phyloP scores from a whole-genome alignment of 2,797 vertebrate genomes.

The Enteromius anoplus region DNA sequence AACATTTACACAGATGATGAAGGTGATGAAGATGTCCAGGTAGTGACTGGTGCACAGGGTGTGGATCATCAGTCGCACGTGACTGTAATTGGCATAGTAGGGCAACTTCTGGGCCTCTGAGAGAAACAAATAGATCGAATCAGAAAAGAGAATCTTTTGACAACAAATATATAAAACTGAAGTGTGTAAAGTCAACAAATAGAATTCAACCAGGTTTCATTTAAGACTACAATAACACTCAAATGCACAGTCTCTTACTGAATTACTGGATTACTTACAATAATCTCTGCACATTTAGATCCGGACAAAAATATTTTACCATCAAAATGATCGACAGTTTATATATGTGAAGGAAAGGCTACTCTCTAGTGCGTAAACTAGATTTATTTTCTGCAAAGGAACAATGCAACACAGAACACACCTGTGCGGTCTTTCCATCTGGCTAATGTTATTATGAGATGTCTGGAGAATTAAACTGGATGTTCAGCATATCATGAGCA shows the following conservation, averaged over 20 bases:
- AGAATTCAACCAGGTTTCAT: not conserved
- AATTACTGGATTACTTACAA: not conserved
- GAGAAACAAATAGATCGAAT: not conserved
- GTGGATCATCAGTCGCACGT: slow-evolving; percentile 92
- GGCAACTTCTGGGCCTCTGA: slow-evolving; percentile 94
- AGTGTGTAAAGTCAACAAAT: not conserved
- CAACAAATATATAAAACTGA: not conserved
- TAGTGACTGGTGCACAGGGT: slow-evolving; percentile 98
- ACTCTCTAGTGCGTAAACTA: not conserved
- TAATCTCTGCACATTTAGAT: not conserved
- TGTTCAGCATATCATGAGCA: slow-evolving; percentile 17
- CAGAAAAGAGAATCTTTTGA: not conserved
- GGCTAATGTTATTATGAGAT: slow-evolving; percentile 15
- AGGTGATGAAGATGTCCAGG: slow-evolving; percentile 98
- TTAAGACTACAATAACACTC: not conserved
- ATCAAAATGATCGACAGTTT: not conserved
- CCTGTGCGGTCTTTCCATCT: not conserved
- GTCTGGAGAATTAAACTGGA: slow-evolving; percentile 29
- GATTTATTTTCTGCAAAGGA: not conserved
- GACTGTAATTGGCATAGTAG: slow-evolving; percentile 91
- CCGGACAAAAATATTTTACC: not conserved
- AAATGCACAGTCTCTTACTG: not conserved
- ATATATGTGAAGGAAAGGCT: not conserved
- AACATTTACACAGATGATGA: slow-evolving; percentile 98
- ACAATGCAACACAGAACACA: slow-evolving; percentile 2